Base-by-base conservation (phyloP, 2,888 invertebrate species). In the Colletes collaris region DNA sequence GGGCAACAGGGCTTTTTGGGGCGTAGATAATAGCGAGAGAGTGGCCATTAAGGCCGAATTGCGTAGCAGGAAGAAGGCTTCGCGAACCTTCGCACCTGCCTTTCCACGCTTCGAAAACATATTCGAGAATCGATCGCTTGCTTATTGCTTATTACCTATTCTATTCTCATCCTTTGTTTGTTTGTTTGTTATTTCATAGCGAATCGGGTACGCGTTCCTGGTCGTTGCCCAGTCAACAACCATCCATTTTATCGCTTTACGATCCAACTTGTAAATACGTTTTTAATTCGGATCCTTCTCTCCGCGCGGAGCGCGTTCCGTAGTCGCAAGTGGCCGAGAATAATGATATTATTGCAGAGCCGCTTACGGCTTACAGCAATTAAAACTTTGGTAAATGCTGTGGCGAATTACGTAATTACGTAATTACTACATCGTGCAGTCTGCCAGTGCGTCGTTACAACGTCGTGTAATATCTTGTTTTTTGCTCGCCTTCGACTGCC, bases 381-480 rank as follows among this genome's bases (percentile, higher is more conserved):
- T 91, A 92, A 91, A 92, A 92, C 90, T 92, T 92, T 85, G 89
- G 83, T 90, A 91, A 92, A 91, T 90, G 89, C 89, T 85, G 88
- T 84, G 87, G 87, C 86, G 88, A 91, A 91, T 91, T 90, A 89
- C 87, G 89, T 86, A 84, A 84, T 86, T 82, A 89, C 88, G 88
- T 86, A 82, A 86, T 86, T 86, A 84, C 75, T 86, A 82, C 83
- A 84, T 77, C 75, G 80, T 55, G 69, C 66, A 63, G 68, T 58
- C 60, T 27, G 72, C 66, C 68, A 76, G 49, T 55, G 40, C 7
- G 60, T 40, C 62, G 72, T 67, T 69, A 58, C 58, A 53, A 44
- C 58, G 55, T 63, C 68, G 76, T 62, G 63, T 70, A 16, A 44
- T 67, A 65, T 73, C 79, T 59, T 58, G 59, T 40, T 85, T 67